phyloP scores from a whole-genome alignment of 2,888 invertebrate genomes.

The Sarcophaga caerulescens region DNA sequence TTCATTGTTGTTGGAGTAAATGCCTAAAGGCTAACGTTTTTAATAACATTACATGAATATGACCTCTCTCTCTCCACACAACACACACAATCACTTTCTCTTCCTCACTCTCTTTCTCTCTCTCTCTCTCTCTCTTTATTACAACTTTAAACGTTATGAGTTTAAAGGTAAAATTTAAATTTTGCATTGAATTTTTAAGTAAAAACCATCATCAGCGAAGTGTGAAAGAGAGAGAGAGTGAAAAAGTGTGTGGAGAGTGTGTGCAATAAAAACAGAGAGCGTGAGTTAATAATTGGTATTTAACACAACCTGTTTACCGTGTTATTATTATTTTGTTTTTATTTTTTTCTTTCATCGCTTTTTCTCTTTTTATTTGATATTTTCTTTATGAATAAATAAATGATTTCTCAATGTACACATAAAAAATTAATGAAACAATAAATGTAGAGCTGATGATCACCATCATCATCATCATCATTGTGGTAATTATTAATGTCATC shows the following conservation, averaged over 20 bases:
- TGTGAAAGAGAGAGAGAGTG: neutral
- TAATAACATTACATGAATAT: neutral
- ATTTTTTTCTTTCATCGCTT: neutral
- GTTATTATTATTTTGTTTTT: neutral
- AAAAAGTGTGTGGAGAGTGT: no score
- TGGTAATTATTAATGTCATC: neutral
- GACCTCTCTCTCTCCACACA: no score
- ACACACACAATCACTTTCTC: no score
- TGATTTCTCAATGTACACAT: neutral
- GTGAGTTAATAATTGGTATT: constrained; percentile 66
- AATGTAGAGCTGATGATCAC: constrained; percentile 26
- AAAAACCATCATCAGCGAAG: neutral
- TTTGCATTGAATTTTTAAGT: no score
- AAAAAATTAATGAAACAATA: neutral
- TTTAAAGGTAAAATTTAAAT: no score
- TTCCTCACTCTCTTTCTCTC: no score
- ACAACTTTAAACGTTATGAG: no score
- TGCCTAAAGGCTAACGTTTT: neutral
- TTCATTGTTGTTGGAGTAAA: neutral
- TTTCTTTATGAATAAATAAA: constrained; percentile 6
- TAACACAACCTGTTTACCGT: constrained; percentile 60
- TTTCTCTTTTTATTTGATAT: neutral
- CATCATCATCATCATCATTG: neutral
- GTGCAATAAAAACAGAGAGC: constrained; percentile 7
- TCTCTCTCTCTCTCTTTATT: no score